Evolutionary conservation across 92 coral and sea anemone genomes (phyloP), one percentile per base, ranked within the genome.

Genomic region (Blastomussa wellsi): DNA sequence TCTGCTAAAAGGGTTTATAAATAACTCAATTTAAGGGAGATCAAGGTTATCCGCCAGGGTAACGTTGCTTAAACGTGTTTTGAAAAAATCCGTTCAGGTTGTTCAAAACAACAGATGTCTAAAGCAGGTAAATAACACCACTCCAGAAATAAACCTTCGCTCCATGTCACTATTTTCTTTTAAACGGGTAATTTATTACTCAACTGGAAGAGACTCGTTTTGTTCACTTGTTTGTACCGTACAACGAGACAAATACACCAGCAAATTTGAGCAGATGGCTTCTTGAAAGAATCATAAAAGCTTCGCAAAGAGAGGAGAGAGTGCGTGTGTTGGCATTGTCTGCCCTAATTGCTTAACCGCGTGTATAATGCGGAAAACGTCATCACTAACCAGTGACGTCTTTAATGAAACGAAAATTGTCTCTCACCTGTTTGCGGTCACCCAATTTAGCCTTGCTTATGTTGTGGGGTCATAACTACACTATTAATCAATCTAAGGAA

Each of bases 261-360:
- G 76, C 53, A 84, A 65, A 84, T 51, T 28, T n/a, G 62, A 24
- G 81, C 88, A 84, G 88, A 84, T 84, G 88, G 88, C 83, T 66
- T 83, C 82, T 84, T 65, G 41, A 84, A 77, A 84, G 82, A 77
- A 77, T 66, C 51, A 62, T 26, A 66, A 84, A 64, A n/a, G 73
- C 74, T 35, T 75, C 81, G 79, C 47, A 83, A 29, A 52, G 81
- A 57, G 59, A 31, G 11, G 68, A 42, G 77, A 49, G 68, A 48
- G 73, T 57, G 86, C 62, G 88, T 77, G 82, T n/a, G 82, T 1
- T 53, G 3, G 64, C 38, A 76, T 84, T 84, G 88, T 84, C 32
- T 38, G 7, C 32, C n/a, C 49, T 84, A 84, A 84, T 84, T 84
- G 64, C 83, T 77, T 14, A 68, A 77, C 88, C 88, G 88, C 88